These are phyloP conservation scores for Xestia c-nigrum DNA, from an alignment of 2,888 invertebrate species.

Conservation along the genomic window DNA sequence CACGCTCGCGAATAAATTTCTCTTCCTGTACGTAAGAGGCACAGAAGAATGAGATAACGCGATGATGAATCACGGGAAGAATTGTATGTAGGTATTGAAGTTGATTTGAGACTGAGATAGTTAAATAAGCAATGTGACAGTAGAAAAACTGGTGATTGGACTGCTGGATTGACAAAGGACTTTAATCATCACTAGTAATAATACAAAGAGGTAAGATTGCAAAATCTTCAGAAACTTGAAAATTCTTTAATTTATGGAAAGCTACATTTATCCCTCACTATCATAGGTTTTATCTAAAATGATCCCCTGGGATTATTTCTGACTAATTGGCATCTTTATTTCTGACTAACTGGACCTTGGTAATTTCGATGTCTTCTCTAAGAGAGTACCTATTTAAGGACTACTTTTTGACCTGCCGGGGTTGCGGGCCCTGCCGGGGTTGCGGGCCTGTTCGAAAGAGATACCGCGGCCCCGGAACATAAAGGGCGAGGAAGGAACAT, in stretches of 20 bases:
- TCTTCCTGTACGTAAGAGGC: constrained; percentile 8
- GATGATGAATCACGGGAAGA: constrained; percentile 17
- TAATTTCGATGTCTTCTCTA: not conserved
- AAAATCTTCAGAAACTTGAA: not conserved
- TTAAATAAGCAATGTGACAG: not conserved
- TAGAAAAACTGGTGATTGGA: not conserved
- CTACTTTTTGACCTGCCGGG: too few species aligned
- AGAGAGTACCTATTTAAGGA: not conserved
- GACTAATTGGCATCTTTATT: too few species aligned
- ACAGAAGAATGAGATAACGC: constrained; percentile 3
- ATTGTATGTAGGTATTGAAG: not conserved
- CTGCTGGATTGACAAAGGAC: not conserved
- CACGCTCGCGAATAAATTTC: constrained; percentile 16
- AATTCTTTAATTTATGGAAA: not conserved
- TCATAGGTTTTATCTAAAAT: not conserved
- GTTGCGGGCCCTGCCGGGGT: too few species aligned
- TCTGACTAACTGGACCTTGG: too few species aligned
- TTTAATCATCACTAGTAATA: not conserved
- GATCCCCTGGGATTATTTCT: too few species aligned
- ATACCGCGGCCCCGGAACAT: too few species aligned
- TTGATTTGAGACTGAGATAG: not conserved
- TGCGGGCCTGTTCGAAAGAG: too few species aligned
- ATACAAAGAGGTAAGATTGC: not conserved
- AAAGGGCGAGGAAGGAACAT: too few species aligned
- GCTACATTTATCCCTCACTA: not conserved